Percentiles rank a stretch among this genome's conserved stretches.
phyloP scores from a whole-genome alignment of 2,888 invertebrate species.

The Plebejus anna region DNA sequence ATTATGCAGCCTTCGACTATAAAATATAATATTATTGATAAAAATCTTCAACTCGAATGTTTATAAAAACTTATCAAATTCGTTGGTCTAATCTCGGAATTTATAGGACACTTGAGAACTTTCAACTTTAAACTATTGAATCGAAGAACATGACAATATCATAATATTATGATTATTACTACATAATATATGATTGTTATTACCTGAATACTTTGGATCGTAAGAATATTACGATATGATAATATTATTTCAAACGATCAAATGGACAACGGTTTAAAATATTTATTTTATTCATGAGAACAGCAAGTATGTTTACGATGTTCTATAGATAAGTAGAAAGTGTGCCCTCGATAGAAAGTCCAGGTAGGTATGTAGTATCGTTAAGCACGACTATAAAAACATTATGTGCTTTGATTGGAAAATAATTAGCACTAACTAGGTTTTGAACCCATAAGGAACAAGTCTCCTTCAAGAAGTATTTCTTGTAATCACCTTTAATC shows the following conservation, averaged over 20 bases:
- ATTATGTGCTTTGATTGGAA: neutral
- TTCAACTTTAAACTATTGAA: neutral
- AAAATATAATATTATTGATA: too few relatives aligned
- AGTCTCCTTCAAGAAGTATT: neutral
- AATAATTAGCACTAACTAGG: neutral
- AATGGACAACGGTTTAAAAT: neutral
- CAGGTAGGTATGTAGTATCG: neutral
- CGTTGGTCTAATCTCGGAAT: neutral
- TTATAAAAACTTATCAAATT: neutral
- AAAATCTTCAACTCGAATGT: too few relatives aligned
- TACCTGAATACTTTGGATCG: neutral
- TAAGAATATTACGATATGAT: neutral
- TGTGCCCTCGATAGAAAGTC: constrained; percentile 18
- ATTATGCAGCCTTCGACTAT: too few relatives aligned
- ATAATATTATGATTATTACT: neutral
- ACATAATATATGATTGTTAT: too few relatives aligned
- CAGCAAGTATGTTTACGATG: constrained; percentile 11
- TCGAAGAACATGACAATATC: neutral
- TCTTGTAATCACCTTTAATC: neutral
- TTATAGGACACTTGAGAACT: neutral
- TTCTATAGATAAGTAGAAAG: constrained; percentile 18
- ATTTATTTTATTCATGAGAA: constrained; percentile 14
- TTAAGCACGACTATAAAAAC: neutral
- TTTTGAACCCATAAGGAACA: neutral
- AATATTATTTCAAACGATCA: neutral